Base-by-base conservation (phyloP, 2,113 vertebrate genomes). In the Labeo catla region DNA sequence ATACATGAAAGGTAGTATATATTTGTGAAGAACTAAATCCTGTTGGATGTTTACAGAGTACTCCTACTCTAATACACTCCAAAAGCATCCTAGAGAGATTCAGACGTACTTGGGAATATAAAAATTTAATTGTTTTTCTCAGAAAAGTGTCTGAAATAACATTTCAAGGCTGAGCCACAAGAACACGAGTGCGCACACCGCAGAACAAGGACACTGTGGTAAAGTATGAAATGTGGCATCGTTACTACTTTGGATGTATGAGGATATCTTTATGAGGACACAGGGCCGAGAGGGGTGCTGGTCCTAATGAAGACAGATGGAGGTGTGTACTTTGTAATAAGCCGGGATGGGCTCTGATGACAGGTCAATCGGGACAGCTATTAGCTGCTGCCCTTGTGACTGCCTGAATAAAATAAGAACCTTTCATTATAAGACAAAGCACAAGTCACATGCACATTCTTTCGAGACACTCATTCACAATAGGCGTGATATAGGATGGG, bases 271-370 rank as follows among this genome's bases (percentile, higher is more conserved):
- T 81, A 81, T 82, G 80, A 39, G 63, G 45, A 82, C 19, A 34
- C 16, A 49, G 80, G 61, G 15, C 43, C 10, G 39, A 65, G 15
- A 68, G 63, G 47, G 45, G n/a, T 45, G 8, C 78, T 68, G 59
- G 47, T 59, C 66, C 36, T 86, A 81, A 82, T 81, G 68, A 61
- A 83, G 57, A 76, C 72, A 86, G 79, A 86, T 76, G 34, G 43
- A 68, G 66, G 12, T 19, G 39, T 63, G 43, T 36, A 34, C 15
- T 76, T 28, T 54, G 19, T 76, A 76, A 86, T 86, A 82, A 83
- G 11, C 36, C 45, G 52, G 54, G 61, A 61, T 39, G 57, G 19
- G 21, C 82, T 70, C 54, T 50, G 43, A 28, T 83, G 66, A 82
- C 76, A 86, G 85, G 21, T 39, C 63, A 39, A 65, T 68, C 74